These are phyloP conservation scores for Tychaedon coryphoeus DNA, from an alignment of 2,113 vertebrate species.

Conservation along the genomic window DNA sequence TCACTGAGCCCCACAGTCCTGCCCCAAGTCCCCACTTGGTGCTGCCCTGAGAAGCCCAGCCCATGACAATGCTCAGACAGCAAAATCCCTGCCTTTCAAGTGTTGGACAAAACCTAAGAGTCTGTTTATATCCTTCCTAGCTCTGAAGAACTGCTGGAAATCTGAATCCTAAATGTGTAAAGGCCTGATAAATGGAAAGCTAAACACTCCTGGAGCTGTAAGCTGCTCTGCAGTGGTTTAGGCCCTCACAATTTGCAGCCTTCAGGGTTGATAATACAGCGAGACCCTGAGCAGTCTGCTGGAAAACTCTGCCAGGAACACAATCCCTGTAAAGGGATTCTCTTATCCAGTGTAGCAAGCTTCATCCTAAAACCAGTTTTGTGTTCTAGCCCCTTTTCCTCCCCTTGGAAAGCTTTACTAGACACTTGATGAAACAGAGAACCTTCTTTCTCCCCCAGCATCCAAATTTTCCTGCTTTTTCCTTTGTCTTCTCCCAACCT, in stretches of 20 bases:
- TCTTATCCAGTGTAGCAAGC: not conserved
- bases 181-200: conserved; percentile 33
- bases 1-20: not conserved
- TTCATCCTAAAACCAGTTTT: not conserved
- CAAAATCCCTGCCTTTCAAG: not conserved
- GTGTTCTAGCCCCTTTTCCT: not conserved
- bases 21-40: not conserved
- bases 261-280: not conserved
- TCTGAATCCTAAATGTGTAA: conserved; percentile 26
- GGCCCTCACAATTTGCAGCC: not conserved
- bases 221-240: conserved; percentile 35
- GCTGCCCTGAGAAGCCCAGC: not conserved
- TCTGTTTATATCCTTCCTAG: not conserved
- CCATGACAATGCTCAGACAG: not conserved
- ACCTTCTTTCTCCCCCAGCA: not conserved
- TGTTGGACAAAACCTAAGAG: not conserved
- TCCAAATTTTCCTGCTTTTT: not conserved
- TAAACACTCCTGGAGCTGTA: not conserved
- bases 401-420: not conserved
- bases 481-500: not conserved
- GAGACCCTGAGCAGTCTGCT: not conserved
- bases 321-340: not conserved
- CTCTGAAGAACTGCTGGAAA: conserved; percentile 4
- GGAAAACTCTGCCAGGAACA: not conserved
- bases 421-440: not conserved